These are phyloP conservation scores for Lutraria lutraria DNA, from an alignment of 2,888 invertebrate species.

Conservation along the genomic window DNA sequence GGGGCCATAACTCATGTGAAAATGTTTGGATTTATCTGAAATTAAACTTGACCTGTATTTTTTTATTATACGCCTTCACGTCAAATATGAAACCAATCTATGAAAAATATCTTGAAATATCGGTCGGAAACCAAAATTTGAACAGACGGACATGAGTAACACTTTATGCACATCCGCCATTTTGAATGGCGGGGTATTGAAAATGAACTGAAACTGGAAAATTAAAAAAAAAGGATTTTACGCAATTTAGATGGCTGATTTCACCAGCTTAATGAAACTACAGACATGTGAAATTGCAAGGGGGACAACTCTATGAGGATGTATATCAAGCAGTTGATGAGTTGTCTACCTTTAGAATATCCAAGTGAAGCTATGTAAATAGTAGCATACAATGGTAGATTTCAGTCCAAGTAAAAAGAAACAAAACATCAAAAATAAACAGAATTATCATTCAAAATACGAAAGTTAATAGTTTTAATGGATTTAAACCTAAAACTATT, in stretches of 20 bases:
- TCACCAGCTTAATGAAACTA: not conserved
- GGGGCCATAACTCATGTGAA: no score
- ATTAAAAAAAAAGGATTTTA: not conserved
- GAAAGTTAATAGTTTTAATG: not conserved
- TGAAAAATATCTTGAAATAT: no score
- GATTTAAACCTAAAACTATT: not conserved
- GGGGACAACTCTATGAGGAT: constrained; percentile 35
- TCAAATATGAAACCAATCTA: no score
- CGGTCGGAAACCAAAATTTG: no score
- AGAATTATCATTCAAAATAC: not conserved
- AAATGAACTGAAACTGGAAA: no score
- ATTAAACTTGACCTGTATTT: no score
- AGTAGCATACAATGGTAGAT: constrained; percentile 33
- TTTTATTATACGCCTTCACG: no score
- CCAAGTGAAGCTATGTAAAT: constrained; percentile 73
- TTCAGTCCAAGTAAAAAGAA: constrained; percentile 21
- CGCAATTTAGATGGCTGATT: not conserved
- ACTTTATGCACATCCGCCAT: no score
- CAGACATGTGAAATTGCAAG: constrained; percentile 46
- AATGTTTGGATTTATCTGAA: no score
- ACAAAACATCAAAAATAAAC: not conserved
- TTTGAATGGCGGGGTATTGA: no score
- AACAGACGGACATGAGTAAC: no score
- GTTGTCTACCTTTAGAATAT: constrained; percentile 72
- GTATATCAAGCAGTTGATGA: constrained; percentile 53